A percentile compares a stretch with the other conserved stretches of the same genome.
Evolutionary conservation across 2,113 vertebrate genomes (phyloP).

Genomic region (Antigone vipio): DNA sequence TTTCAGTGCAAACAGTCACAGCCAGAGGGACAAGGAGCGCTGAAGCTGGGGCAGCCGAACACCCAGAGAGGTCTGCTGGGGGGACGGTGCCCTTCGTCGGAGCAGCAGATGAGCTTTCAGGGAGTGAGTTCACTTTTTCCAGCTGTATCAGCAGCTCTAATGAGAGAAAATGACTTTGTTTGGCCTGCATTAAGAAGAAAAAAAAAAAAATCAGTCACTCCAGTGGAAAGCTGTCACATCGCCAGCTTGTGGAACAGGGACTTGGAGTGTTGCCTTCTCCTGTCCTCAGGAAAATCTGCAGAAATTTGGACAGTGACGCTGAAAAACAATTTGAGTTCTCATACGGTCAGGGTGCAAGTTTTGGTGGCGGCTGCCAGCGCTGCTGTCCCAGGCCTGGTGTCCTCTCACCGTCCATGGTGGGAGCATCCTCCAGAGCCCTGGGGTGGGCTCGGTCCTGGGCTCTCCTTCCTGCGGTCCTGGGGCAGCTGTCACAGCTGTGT

Average conservation of each 20-base stretch:
- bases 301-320: background rate
- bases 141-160: background rate
- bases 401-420: fast-evolving
- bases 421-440: background rate
- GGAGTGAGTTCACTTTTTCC: background rate
- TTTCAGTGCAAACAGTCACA: background rate
- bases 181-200: background rate
- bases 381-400: background rate
- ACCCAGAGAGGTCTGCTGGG: background rate
- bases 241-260: background rate
- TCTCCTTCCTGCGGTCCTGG: background rate
- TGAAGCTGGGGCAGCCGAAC: background rate
- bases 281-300: background rate
- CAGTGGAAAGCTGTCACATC: background rate
- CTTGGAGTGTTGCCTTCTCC: background rate
- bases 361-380: background rate
- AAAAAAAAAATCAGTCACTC: background rate
- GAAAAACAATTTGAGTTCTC: background rate
- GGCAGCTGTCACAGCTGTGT: background rate
- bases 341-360: background rate
- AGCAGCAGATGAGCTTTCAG: background rate
- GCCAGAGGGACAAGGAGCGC: background rate
- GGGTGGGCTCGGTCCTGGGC: background rate
- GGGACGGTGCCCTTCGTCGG: fast-evolving
- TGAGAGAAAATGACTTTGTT: background rate